phyloP scores from a whole-genome alignment of 1,140 invertebrate species.

The Zaprionus capensis region DNA sequence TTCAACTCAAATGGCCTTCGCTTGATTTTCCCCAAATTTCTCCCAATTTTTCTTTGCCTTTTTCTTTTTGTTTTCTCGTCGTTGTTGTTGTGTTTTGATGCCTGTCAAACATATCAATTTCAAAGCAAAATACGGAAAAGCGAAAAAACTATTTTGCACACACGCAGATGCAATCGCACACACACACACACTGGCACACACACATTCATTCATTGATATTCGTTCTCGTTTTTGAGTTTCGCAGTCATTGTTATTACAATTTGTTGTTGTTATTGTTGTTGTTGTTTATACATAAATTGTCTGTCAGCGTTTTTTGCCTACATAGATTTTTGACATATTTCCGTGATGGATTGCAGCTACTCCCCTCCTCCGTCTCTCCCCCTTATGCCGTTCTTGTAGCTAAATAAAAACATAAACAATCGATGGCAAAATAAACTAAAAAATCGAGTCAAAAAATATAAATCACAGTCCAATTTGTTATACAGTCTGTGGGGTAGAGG shows the following conservation, averaged over 20 bases:
- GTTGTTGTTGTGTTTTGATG: slow-evolving; percentile 40
- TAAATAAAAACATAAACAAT: slow-evolving; percentile 18
- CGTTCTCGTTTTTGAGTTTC: slow-evolving; percentile 6
- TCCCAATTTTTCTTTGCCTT: slow-evolving; percentile 14
- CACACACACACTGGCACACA: slow-evolving; percentile 4
- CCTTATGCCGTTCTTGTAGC: background rate
- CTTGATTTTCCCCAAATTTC: background rate
- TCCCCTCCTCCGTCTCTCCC: background rate
- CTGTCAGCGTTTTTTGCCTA: slow-evolving; percentile 61
- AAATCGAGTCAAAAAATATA: slow-evolving; percentile 66
- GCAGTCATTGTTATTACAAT: slow-evolving; percentile 7
- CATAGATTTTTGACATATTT: slow-evolving; percentile 74
- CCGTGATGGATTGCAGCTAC: slow-evolving; percentile 70
- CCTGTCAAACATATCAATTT: slow-evolving; percentile 79
- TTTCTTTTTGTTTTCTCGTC: slow-evolving; percentile 33
- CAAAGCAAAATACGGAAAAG: slow-evolving; percentile 47
- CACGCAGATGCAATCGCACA: background rate
- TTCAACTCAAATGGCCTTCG: background rate
- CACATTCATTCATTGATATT: slow-evolving; percentile 6
- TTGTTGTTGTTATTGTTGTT: slow-evolving; percentile 35
- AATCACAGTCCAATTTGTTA: slow-evolving; percentile 70
- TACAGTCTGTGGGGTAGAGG: slow-evolving; percentile 2
- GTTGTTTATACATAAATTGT: slow-evolving; percentile 70
- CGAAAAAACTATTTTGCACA: slow-evolving; percentile 10
- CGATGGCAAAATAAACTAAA: slow-evolving; percentile 13